Evolutionary conservation across 35 echinoderm and acorn worm genomes (phyloP), one percentile per base, ranked within the genome.

Genomic region (Ophioderma brevispina): DNA sequence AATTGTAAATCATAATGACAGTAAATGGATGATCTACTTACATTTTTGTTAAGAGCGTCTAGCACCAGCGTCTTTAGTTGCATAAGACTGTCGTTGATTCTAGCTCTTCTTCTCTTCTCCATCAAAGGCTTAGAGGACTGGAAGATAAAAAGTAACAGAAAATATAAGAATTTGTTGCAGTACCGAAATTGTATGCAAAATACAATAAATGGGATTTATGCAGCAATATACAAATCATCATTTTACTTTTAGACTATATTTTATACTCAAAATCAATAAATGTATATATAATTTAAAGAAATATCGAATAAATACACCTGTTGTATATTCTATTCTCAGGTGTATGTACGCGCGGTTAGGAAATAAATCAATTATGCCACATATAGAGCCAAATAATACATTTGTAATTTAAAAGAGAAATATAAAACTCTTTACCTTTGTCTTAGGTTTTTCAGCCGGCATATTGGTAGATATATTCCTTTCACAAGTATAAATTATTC

Each of bases 121-220:
- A 98, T 98, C 59, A 92, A 79, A 38, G 96, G 96, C 76, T 98
- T 98, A 13, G 92, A 98, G 25, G 96, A 94, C 96, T 98, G 82
- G 32, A 55, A 70, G 40, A 37, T 33, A 86, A 80, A 82, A 15
- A 80, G 42, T 18, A 39, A 82, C 59, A 70, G n/a, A 70, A 70
- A 13, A 25, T 70, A 70, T 3, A 70, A 3, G 2, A 70, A 2
- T 70, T 70, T 30, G 41, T 46, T 46, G 17, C 4, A 46, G 17
- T 46, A 46, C 5, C 41, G 17, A 70, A 30, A 70, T 70, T 13
- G 23, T 18, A 25, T 30, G 23, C 10, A 25, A 70, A 13, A 70
- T 30, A 70, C n/a, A 70, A 70, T 25, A 30, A 18, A 70, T 70
- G 59, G 5, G 23, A 70, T 70, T 18, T 25, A 70, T 15, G 59